phyloP scores from a whole-genome alignment of 2,888 invertebrate species.

The Mythimna lalbum region DNA sequence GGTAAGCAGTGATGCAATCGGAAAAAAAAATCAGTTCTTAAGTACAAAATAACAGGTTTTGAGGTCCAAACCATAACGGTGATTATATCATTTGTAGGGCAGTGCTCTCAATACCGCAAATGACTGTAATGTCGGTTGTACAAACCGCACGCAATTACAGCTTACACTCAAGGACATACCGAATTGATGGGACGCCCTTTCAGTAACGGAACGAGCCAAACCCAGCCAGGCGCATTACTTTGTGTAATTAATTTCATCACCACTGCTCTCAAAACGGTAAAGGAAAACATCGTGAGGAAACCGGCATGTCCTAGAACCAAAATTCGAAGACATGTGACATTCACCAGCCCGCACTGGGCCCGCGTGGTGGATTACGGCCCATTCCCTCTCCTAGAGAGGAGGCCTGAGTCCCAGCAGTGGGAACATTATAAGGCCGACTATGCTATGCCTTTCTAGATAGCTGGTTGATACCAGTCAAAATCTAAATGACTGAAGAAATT shows the following conservation, averaged over 20 bases:
- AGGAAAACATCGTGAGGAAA: no score
- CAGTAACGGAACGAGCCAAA: no score
- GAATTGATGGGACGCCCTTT: neutral
- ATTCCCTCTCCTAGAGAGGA: no score
- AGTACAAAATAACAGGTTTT: neutral
- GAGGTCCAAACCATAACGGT: constrained; percentile 4
- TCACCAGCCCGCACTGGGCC: no score
- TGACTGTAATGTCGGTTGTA: constrained; percentile 25
- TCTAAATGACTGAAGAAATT: neutral
- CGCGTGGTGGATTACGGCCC: no score
- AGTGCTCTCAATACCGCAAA: constrained; percentile 40
- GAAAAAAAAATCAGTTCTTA: neutral
- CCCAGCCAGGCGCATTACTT: no score
- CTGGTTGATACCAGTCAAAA: neutral
- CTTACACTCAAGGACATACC: constrained; percentile 31
- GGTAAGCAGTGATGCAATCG: neutral
- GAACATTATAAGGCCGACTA: no score
- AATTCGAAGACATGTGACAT: no score
- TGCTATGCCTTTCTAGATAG: constrained; percentile 21
- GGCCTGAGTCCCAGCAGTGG: no score
- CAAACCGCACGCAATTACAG: constrained; percentile 39
- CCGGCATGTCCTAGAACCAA: no score
- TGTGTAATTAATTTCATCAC: no score
- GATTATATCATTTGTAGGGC: constrained; percentile 24
- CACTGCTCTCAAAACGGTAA: no score